phyloP scores from a whole-genome alignment of 2,113 vertebrate genomes.

The Carassius carassius region DNA sequence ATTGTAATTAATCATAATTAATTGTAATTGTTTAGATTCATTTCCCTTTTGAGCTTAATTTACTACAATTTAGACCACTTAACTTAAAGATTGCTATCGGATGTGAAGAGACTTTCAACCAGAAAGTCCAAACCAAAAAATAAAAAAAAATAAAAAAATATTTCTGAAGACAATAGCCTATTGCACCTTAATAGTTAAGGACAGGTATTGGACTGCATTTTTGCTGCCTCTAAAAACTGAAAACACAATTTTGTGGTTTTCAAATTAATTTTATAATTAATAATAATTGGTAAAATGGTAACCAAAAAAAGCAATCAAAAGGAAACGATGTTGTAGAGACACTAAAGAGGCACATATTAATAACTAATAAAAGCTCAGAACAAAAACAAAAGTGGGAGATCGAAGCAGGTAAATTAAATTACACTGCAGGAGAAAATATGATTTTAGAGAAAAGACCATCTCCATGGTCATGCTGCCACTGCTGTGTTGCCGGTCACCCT shows the following conservation, averaged over 20 bases:
- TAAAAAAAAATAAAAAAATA: too few species aligned
- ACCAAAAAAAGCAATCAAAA: not conserved
- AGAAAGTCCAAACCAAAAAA: too few species aligned
- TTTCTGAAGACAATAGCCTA: too few species aligned
- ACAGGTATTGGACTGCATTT: not conserved
- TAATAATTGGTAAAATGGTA: too few species aligned
- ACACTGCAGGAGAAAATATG: not conserved
- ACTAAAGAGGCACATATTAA: not conserved
- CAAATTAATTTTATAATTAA: too few species aligned
- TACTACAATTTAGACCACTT: too few species aligned
- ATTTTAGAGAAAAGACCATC: not conserved
- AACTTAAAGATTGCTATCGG: too few species aligned
- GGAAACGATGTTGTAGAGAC: not conserved
- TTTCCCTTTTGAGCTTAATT: too few species aligned
- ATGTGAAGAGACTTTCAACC: too few species aligned
- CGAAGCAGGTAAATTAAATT: not conserved
- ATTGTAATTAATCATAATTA: too few species aligned
- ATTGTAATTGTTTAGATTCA: too few species aligned
- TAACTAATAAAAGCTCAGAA: not conserved
- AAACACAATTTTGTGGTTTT: not conserved
- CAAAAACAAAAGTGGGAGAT: not conserved
- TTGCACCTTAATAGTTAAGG: not conserved
- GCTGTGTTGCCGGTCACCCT: not conserved
- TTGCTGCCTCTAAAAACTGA: not conserved
- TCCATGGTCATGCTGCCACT: not conserved